Evolutionary conservation across 1,140 invertebrate species (phyloP), one percentile per base, ranked within the genome.

Genomic region (Agrilus planipennis): DNA sequence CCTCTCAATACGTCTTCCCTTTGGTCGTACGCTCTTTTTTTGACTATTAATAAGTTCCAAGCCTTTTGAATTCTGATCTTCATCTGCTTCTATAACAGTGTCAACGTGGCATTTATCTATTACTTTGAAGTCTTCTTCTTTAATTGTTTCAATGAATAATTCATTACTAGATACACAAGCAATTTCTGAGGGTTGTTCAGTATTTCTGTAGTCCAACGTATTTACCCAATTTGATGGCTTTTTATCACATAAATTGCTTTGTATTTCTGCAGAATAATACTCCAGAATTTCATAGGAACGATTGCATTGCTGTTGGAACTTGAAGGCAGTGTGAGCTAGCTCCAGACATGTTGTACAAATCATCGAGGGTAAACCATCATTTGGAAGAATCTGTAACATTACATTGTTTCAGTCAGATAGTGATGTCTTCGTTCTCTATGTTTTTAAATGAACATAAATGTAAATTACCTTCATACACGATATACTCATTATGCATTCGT

Each of bases 291-390:
- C 11, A 39, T 55, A 47, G 1, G 53, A 51, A 7, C 36, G 34
- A 22, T 53, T 53, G 29, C 51, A 53, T 28, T 51, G 49, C 32
- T 49, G 46, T 39, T 54, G 52, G 31, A 56, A 56, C 39, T 45
- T 48, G 22, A 46, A 51, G 7, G 45, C 38, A 17, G 37, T 41
- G 12, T 49, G 48, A 9, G 52, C 50, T 21, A 42, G 32, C n/a
- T 54, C 35, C 14, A 54, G 34, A 39, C 54, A 56, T 39, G 38
- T 46, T 15, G 41, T 39, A 30, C 54, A 56, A 14, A 56, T 47
- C 19, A 45, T 39, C 11, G 31, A 28, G 7, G 54, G 52, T 29
- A 56, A 37, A 7, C 39, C 44, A 41, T 56, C 52, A 27, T 54
- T 31, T 15, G 30, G 19, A 31, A 44, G 25, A 23, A 54, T 34